Evolutionary conservation across 2,888 invertebrate genomes (phyloP).

Genomic region (Idaea dimidiata): DNA sequence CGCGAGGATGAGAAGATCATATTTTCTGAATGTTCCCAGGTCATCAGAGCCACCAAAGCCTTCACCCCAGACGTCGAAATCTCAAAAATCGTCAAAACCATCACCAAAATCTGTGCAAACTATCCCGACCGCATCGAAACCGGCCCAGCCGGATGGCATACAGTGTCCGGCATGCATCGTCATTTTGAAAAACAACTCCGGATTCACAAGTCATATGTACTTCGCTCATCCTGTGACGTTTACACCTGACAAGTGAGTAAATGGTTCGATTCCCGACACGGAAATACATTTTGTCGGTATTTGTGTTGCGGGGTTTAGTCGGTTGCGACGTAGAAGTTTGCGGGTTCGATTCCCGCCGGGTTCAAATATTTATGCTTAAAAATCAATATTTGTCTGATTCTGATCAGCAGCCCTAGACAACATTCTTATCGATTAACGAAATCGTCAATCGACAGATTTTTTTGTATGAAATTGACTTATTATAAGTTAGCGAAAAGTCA

Average conservation of each 20-base stretch:
- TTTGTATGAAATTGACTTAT: no score
- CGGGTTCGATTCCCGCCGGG: no score
- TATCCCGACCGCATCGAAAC: constrained; percentile 6
- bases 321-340: no score
- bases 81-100: neutral
- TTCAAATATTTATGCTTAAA: no score
- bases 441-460: no score
- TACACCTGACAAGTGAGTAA: neutral
- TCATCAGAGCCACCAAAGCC: neutral
- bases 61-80: neutral
- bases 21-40: neutral
- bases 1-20: no score
- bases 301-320: no score
- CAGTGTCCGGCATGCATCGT: neutral
- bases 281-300: neutral
- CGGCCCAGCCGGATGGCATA: constrained; percentile 4
- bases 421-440: no score
- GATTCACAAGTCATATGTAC: neutral
- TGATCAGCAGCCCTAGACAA: no score
- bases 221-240: neutral
- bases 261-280: neutral
- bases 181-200: neutral
- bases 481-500: no score
- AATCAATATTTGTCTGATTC: no score
- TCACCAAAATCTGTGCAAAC: constrained; percentile 14